Evolutionary conservation across 2,888 invertebrate species (phyloP), one percentile per base, ranked within the genome.

Genomic region (Mythimna loreyi): DNA sequence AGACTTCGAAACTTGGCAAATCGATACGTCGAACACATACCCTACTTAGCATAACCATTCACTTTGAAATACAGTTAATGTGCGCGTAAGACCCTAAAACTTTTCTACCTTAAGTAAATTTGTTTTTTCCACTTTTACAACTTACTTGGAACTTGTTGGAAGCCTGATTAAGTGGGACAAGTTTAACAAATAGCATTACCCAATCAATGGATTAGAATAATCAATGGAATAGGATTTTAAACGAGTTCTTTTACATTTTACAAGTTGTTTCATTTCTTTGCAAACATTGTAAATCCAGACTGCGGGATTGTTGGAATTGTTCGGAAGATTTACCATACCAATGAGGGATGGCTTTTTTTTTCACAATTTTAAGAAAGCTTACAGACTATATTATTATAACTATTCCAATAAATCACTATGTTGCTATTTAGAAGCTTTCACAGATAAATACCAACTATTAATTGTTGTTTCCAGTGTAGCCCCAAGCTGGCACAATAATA

Each of bases 91-190:
- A 77, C 68, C 64, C 67, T n/a, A 68, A 75, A 84, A 82, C 71
- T 81, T 87, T 80, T 57, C 61, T 69, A 79, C 72, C 82, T 81
- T 83, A 83, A 81, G 82, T 75, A 82, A 83, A 85, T 87, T 84
- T 84, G 81, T 82, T 87, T 83, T 82, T 70, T 76, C 78, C 50
- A 67, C 58, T 64, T 72, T 72, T 62, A 74, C 70, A 78, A 78
- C 68, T 74, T 73, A 56, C 55, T 75, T 49, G 28, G 53, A 61
- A 80, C 59, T 72, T 82, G 66, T 30, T 65, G 56, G 75, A 43
- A 72, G 49, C 43, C 67, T 75, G 76, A 82, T 82, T 77, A 74
- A 75, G 69, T 58, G 56, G 36, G 70, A 75, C 72, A 78, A 84
- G 64, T 79, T 77, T 63, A 78, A 72, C 80, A 83, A 80, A 84